Conservation (phyloP, 2,113 vertebrate species). For the Phalacrocorax carbo region DNA sequence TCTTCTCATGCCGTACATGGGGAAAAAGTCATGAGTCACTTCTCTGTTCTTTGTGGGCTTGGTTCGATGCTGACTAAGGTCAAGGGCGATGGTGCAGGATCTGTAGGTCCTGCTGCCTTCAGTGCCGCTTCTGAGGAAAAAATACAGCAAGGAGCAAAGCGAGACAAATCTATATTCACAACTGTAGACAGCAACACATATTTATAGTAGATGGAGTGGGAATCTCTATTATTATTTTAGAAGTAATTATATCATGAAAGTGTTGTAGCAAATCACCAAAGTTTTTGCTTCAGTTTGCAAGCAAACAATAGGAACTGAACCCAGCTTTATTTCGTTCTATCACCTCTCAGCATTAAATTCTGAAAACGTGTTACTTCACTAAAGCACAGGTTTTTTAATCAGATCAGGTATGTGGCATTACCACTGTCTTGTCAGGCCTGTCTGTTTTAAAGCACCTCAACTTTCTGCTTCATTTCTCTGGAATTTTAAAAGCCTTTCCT, state of each 20-base stretch:
- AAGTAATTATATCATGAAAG: not conserved
- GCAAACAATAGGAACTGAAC: not conserved
- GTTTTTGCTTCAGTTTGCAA: not conserved
- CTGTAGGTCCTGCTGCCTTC: not conserved
- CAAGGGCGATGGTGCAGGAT: not conserved
- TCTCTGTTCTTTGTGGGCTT: not conserved
- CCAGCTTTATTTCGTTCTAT: not conserved
- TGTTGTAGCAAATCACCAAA: not conserved
- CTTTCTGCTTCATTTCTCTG: slow-evolving; percentile 33
- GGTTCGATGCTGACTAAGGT: not conserved
- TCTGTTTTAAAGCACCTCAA: not conserved
- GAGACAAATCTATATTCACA: not conserved
- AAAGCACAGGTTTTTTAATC: not conserved
- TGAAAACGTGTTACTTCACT: not conserved
- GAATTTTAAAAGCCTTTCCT: slow-evolving; percentile 31
- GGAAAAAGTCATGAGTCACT: not conserved
- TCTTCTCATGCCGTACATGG: not conserved
- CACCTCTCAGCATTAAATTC: not conserved
- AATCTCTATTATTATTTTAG: not conserved
- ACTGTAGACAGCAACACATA: not conserved
- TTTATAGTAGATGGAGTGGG: not conserved
- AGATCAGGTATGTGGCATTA: not conserved
- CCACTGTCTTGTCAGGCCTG: not conserved
- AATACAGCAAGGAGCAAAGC: not conserved
- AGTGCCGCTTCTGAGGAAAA: not conserved